A percentile compares a stretch with the other conserved stretches of the same genome.
Evolutionary conservation across 1,140 invertebrate species (phyloP).

Genomic region (Halesus radiatus): DNA sequence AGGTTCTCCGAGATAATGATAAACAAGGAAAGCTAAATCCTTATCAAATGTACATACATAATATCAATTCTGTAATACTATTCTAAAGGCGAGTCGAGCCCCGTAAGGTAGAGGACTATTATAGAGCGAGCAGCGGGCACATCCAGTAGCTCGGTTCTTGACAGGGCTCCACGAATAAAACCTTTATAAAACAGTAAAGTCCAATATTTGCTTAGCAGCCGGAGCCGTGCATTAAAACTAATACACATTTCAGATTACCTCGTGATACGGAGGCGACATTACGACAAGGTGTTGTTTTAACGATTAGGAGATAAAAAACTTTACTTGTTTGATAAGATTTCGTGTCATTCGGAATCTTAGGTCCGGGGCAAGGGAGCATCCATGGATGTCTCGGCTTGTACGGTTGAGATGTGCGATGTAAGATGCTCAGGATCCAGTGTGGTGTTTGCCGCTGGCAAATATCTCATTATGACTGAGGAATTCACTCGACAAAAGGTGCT

Average conservation of each 20-base stretch:
- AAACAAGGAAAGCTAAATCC: no score
- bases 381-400: no score
- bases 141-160: constrained; percentile 39
- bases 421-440: no score
- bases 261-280: constrained; percentile 48
- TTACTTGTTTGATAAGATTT: constrained; percentile 38
- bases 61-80: no score
- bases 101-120: no score
- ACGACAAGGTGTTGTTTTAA: constrained; percentile 44
- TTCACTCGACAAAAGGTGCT: constrained; percentile 24
- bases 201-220: constrained; percentile 42
- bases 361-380: constrained; percentile 10
- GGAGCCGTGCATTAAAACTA: constrained; percentile 26
- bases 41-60: no score
- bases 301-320: constrained; percentile 46
- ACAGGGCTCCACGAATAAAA: constrained; percentile 12
- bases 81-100: no score
- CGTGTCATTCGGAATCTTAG: constrained; percentile 30
- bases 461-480: neutral
- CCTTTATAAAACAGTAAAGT: constrained; percentile 20
- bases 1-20: no score
- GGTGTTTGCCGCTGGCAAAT: no score
- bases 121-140: neutral
- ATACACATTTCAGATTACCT: constrained; percentile 45
- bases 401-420: no score